Evolutionary conservation across 2,888 invertebrate genomes (phyloP).

Genomic region (Ectemnius cavifrons): DNA sequence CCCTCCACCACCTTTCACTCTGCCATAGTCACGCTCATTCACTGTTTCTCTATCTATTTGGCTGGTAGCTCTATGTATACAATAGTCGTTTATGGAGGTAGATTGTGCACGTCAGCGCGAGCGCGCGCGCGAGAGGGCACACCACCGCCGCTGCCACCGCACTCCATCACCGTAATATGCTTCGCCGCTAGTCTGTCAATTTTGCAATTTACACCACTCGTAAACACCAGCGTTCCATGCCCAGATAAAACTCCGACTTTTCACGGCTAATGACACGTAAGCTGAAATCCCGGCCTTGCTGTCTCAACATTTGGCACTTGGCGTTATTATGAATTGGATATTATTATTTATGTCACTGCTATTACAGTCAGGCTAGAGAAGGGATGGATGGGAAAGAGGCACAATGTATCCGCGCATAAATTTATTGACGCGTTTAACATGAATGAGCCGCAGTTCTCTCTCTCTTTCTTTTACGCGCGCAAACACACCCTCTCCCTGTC

Average conservation of each 20-base stretch:
- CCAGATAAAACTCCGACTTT: constrained; percentile 55
- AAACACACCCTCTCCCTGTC: too few species aligned
- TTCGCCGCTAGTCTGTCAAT: constrained; percentile 59
- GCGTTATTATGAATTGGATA: too few species aligned
- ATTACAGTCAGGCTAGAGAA: too few species aligned
- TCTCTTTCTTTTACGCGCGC: too few species aligned
- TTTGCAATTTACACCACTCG: constrained; percentile 52
- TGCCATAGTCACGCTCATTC: constrained; percentile 3
- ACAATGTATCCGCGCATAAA: too few species aligned
- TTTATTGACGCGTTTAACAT: too few species aligned
- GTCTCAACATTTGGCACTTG: too few species aligned
- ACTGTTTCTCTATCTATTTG: constrained; percentile 3
- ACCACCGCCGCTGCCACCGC: constrained; percentile 42
- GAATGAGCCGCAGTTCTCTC: too few species aligned
- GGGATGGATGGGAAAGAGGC: too few species aligned
- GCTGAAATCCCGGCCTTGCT: constrained; percentile 17
- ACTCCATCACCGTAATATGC: constrained; percentile 60
- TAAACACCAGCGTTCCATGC: constrained; percentile 53
- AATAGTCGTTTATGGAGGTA: constrained; percentile 37
- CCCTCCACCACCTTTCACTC: neutral
- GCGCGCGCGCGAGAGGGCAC: constrained; percentile 48
- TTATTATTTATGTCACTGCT: too few species aligned
- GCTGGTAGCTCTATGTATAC: constrained; percentile 16
- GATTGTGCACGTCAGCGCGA: constrained; percentile 28
- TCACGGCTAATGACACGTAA: constrained; percentile 48